Percentiles rank a stretch among this genome's conserved stretches.
Conservation (phyloP, 1,140 invertebrate genomes). For the Mamestra configurata region DNA sequence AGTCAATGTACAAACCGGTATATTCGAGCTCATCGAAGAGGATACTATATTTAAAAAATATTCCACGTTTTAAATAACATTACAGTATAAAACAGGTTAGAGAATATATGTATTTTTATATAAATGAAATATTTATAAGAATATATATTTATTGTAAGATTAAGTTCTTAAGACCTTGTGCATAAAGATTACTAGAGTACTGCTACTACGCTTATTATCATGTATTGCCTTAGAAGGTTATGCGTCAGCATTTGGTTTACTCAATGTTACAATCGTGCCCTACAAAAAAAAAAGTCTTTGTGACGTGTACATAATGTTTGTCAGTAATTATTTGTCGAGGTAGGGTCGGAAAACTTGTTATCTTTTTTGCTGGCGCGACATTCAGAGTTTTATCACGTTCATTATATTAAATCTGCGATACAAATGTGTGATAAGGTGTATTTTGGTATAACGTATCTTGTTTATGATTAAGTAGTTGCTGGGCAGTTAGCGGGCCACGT, state of each 20-base stretch:
- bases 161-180: constrained; percentile 22
- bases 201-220: neutral
- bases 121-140: neutral
- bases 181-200: constrained; percentile 22
- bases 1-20: neutral
- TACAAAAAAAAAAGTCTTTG: constrained; percentile 18
- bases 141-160: neutral
- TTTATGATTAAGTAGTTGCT: constrained; percentile 30
- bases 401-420: constrained; percentile 39
- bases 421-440: neutral
- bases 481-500: constrained; percentile 63
- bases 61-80: neutral
- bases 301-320: constrained; percentile 4
- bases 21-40: neutral
- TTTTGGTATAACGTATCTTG: constrained; percentile 14
- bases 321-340: constrained; percentile 30
- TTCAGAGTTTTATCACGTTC: constrained; percentile 32
- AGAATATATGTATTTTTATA: neutral
- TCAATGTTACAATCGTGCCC: constrained; percentile 11
- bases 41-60: neutral
- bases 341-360: constrained; percentile 17
- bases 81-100: neutral
- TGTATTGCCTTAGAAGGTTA: constrained; percentile 23
- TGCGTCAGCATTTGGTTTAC: constrained; percentile 24
- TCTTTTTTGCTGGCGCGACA: constrained; percentile 2